Conservation (phyloP, 2,797 vertebrate species). For the Gorsachius magnificus region DNA sequence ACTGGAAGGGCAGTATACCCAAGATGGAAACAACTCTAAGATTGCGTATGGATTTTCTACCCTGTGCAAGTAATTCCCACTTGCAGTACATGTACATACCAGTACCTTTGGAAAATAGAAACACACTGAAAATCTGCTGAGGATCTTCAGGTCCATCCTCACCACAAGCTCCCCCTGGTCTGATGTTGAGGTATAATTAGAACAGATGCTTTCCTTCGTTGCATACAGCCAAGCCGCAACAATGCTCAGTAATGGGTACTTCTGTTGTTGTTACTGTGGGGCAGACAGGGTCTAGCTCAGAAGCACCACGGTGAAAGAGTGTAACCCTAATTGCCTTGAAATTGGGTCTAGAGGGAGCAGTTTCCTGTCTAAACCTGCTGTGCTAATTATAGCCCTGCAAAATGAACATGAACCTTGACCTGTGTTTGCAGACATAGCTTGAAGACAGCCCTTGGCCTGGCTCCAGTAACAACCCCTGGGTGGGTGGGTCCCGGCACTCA, state of each 20-base stretch:
- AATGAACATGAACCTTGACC: not conserved
- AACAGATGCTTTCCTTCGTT: not conserved
- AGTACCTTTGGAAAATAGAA: not conserved
- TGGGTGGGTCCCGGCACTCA: not conserved
- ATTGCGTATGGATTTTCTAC: not conserved
- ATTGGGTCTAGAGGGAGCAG: not conserved
- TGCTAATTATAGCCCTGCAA: conserved; percentile 21
- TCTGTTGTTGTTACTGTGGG: not conserved
- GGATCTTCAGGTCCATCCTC: not conserved
- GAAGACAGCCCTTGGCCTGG: not conserved
- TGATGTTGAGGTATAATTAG: not conserved
- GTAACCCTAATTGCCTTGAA: not conserved
- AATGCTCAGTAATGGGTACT: not conserved
- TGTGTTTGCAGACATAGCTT: not conserved
- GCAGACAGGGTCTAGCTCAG: not conserved
- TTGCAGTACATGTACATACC: not conserved
- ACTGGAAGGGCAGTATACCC: not conserved
- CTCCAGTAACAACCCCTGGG: not conserved
- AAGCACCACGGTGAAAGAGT: not conserved
- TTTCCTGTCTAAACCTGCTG: conserved; percentile 4
- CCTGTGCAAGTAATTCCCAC: not conserved
- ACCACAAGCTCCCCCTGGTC: not conserved
- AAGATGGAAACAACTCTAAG: not conserved
- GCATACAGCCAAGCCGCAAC: not conserved
- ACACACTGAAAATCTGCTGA: not conserved